Conservation (phyloP, 1,140 invertebrate genomes). For the Procambarus virginalis region DNA sequence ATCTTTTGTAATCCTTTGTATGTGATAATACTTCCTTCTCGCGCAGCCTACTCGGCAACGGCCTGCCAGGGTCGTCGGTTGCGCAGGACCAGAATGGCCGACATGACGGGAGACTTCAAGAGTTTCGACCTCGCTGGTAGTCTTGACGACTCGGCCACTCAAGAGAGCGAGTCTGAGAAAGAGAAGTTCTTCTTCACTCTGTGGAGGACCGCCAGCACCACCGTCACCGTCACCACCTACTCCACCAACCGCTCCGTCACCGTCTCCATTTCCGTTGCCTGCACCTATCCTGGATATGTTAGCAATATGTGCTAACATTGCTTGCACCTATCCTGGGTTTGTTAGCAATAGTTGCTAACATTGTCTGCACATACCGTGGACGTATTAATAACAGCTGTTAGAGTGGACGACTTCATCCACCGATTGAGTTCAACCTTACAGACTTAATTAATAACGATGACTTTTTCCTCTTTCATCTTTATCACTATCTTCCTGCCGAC, state of each 20-base stretch:
- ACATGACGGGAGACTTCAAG: background rate
- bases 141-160: background rate
- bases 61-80: conserved; percentile 1
- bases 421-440: background rate
- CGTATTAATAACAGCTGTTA: background rate
- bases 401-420: background rate
- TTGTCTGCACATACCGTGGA: conserved; percentile 22
- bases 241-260: conserved; percentile 58
- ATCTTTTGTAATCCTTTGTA: too few relatives aligned
- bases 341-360: conserved; percentile 10
- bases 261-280: conserved; percentile 21
- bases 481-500: background rate
- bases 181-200: conserved; percentile 46
- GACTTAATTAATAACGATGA: background rate
- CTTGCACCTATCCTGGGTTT: conserved; percentile 17
- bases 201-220: conserved; percentile 37
- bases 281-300: conserved; percentile 19
- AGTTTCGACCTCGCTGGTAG: background rate
- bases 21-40: too few relatives aligned
- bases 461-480: background rate
- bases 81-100: background rate
- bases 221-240: conserved; percentile 45
- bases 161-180: background rate
- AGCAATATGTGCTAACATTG: conserved; percentile 7
- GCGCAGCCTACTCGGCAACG: too few relatives aligned